phyloP scores from a whole-genome alignment of 2,888 invertebrate genomes.

The Tipula confusa region DNA sequence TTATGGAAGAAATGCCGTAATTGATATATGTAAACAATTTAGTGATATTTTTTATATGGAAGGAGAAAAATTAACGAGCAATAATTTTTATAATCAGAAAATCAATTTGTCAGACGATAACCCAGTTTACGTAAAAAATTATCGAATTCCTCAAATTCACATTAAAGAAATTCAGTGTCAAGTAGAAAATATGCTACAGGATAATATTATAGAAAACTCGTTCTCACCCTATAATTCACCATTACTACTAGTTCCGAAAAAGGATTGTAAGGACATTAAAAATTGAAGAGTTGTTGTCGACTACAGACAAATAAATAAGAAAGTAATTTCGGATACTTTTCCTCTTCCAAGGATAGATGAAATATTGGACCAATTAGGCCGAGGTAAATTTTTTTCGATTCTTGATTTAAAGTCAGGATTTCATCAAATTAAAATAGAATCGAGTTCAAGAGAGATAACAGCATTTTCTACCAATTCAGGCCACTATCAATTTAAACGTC shows the following conservation, averaged over 20 bases:
- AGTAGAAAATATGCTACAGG: not conserved
- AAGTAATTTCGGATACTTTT: too few species aligned
- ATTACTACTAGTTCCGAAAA: too few species aligned
- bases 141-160: not conserved
- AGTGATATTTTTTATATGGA: too few species aligned
- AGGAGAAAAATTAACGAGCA: too few species aligned
- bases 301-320: slow-evolving; percentile 30
- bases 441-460: too few species aligned
- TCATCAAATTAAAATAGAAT: too few species aligned
- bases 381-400: too few species aligned
- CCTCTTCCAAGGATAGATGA: not conserved
- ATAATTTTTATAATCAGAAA: not conserved
- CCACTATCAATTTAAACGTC: slow-evolving; percentile 33
- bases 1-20: too few species aligned
- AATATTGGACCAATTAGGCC: not conserved
- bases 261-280: too few species aligned
- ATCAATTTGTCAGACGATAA: not conserved
- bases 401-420: too few species aligned
- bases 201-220: not conserved
- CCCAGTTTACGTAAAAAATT: not conserved
- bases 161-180: not conserved
- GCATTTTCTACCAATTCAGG: not conserved
- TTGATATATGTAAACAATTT: too few species aligned
- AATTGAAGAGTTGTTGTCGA: slow-evolving; percentile 32
- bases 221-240: not conserved